Evolutionary conservation across 2,113 vertebrate species (phyloP).

Genomic region (Gymnocephalus cernua): DNA sequence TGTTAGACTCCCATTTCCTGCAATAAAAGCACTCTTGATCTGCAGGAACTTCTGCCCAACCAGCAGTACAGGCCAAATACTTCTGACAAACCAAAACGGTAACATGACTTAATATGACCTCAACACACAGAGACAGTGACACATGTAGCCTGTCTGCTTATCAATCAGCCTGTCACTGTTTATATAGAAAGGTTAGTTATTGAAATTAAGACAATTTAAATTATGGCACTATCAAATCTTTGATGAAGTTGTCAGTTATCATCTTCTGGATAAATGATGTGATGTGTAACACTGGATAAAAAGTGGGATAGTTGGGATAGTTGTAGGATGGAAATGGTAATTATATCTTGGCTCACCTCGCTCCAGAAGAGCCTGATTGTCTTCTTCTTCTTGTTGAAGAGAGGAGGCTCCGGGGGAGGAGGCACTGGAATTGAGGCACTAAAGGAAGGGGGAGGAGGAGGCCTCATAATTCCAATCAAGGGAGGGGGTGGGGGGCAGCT

Average conservation of each 20-base stretch:
- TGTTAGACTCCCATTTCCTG: constrained; percentile 27
- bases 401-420: constrained; percentile 87
- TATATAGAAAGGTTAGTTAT: background rate
- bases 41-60: background rate
- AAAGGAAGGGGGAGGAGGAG: constrained; percentile 84
- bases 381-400: constrained; percentile 97
- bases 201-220: background rate
- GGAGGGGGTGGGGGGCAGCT: constrained; percentile 83
- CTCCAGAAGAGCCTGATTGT: constrained; percentile 98
- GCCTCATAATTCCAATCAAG: constrained; percentile 85
- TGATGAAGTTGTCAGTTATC: background rate
- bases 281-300: background rate
- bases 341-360: constrained; percentile 85
- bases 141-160: no score
- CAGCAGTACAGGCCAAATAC: background rate
- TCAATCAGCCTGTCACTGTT: no score
- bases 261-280: background rate
- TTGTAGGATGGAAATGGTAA: background rate
- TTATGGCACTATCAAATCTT: background rate
- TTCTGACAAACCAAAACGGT: background rate
- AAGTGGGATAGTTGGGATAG: background rate
- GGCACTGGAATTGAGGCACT: constrained; percentile 54
- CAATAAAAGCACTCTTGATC: constrained; percentile 10
- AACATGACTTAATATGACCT: background rate
- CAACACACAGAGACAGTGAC: background rate